Percentiles rank a stretch among this genome's conserved stretches.
Conservation (phyloP, 2,888 invertebrate genomes). For the Vanessa cardui region DNA sequence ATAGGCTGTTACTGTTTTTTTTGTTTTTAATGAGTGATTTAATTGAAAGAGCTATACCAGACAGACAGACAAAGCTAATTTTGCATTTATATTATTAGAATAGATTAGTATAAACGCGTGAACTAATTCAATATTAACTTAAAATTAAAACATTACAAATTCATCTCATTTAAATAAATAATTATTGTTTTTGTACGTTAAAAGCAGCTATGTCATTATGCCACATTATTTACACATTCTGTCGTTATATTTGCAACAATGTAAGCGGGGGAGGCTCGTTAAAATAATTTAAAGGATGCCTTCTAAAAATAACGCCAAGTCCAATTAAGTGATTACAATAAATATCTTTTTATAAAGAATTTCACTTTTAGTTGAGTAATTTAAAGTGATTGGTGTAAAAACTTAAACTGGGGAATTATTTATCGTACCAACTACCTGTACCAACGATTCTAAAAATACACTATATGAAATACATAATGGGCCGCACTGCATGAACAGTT, state of each 20-base stretch:
- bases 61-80: too few relatives aligned
- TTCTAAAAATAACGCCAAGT: conserved; percentile 24
- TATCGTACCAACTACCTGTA: neutral
- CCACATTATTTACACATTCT: conserved; percentile 5
- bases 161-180: neutral
- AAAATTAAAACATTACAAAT: neutral
- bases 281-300: conserved; percentile 31
- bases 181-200: neutral
- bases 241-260: conserved; percentile 26
- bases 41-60: too few relatives aligned
- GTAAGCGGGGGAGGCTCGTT: conserved; percentile 26
- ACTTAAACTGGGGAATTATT: neutral
- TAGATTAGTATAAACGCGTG: too few relatives aligned
- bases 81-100: too few relatives aligned
- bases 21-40: too few relatives aligned
- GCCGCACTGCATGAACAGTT: too few relatives aligned
- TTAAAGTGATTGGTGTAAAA: conserved; percentile 6
- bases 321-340: conserved; percentile 31
- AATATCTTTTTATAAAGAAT: conserved; percentile 20
- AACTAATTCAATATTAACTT: too few relatives aligned
- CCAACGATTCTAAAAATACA: neutral
- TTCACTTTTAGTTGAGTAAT: conserved; percentile 12
- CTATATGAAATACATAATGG: too few relatives aligned
- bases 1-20: too few relatives aligned
- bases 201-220: conserved; percentile 14